A percentile compares a stretch with the other conserved stretches of the same genome.
Conservation (phyloP, 2,113 vertebrate genomes). For the Todiramphus chloris region DNA sequence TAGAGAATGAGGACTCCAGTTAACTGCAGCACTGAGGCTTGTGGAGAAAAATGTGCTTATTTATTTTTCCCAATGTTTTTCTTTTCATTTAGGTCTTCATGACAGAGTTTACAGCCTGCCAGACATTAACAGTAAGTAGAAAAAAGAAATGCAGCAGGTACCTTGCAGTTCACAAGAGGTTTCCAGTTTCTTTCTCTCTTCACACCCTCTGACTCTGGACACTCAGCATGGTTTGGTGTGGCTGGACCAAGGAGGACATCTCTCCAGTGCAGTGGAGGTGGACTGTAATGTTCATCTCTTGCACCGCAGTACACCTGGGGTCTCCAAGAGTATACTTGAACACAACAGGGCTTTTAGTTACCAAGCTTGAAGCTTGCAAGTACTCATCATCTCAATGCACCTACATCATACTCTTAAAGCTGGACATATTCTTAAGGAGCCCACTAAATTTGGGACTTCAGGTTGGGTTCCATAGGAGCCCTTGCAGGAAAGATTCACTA, state of each 20-base stretch:
- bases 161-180: neutral
- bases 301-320: neutral
- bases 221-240: neutral
- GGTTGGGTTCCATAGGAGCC: neutral
- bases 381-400: accelerated
- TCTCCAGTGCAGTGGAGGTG: neutral
- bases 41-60: neutral
- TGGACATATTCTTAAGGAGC: neutral
- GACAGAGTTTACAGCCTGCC: constrained; percentile 49
- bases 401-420: accelerated
- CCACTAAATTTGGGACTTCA: neutral
- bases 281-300: neutral
- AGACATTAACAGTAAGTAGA: constrained; percentile 61
- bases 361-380: neutral
- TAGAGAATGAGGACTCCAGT: neutral
- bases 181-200: neutral
- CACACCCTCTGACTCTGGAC: neutral
- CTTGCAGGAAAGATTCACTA: neutral
- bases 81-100: constrained; percentile 24
- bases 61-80: neutral
- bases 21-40: neutral
- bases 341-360: neutral
- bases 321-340: neutral
- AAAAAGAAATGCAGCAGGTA: neutral
- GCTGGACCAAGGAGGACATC: neutral